Conservation (phyloP, 2,113 vertebrate species). For the Gracilinanus agilis region DNA sequence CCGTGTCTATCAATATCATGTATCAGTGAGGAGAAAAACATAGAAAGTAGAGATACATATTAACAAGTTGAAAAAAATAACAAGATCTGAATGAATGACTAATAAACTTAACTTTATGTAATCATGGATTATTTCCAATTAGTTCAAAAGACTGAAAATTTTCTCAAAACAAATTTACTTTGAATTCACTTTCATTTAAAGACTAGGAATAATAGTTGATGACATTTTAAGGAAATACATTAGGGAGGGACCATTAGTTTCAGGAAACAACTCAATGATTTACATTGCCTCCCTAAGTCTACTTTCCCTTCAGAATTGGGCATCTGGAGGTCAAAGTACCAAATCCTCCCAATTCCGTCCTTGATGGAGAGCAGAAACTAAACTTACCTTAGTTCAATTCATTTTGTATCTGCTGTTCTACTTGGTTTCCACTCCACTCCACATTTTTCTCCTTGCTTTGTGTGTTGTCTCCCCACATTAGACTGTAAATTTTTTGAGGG, state of each 20-base stretch:
- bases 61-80: neutral
- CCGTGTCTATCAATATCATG: neutral
- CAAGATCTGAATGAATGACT: neutral
- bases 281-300: neutral
- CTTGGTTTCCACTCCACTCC: neutral
- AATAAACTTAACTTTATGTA: neutral
- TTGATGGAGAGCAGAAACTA: too few relatives aligned
- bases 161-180: neutral
- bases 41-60: neutral
- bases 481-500: neutral
- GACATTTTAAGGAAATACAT: neutral
- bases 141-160: neutral
- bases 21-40: neutral
- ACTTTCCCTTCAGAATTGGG: neutral
- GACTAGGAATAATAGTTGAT: neutral
- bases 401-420: neutral
- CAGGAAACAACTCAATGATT: neutral
- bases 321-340: neutral
- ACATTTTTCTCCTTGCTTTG: neutral
- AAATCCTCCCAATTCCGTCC: neutral
- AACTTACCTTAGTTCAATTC: too few relatives aligned
- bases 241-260: neutral
- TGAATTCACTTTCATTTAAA: neutral
- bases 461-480: neutral
- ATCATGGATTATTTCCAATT: neutral